Base-by-base conservation (phyloP, 2,797 vertebrate species). In the Enteromius fasciolatus region DNA sequence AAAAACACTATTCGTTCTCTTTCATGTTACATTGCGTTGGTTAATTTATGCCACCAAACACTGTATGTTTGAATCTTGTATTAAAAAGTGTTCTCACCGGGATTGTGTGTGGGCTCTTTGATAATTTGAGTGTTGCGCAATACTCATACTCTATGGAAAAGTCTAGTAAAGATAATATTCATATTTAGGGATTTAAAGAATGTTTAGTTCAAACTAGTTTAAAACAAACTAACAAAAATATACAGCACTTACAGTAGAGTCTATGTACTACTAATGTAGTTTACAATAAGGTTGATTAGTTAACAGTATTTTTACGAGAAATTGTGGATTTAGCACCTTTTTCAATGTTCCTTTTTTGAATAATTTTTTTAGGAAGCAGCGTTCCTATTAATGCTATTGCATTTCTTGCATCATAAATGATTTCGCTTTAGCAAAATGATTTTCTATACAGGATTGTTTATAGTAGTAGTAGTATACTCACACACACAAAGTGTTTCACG, bases 11-110 rank as follows among this genome's bases (percentile, higher is more conserved):
- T 85, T 89, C 88, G 86, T 89, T 88, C 87, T 83, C 83, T 85
- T 87, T 84, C 82, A 77, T 87, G 86, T 88, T 90, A 88, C 90
- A 90, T 79, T 80, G 90, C 86, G 88, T 85, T 88, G 91, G 90
- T 92, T 87, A 80, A 86, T 91, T 92, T 89, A 90, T 92, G 92
- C 90, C 87, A 86, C 87, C 90, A 92, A 89, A 92, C 91, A 92
- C 92, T 90, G 90, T 91, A 91, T 88, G 92, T 87, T 89, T 90
- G 90, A 91, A 88, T 92, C 91, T 93, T 91, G 91, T 92, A 92
- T 92, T 92, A 86, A 86, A 89, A 92, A 91, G 89, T 93, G 91
- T 93, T 91, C 88, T 94, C 92, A 93, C 92, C 92, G 92, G 73
- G 92, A 90, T 88, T 67, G 54, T 85, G 61, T 85, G 70, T 80